A percentile compares a stretch with the other conserved stretches of the same genome.
These are phyloP conservation scores for Acronicta psi DNA, from an alignment of 2,888 invertebrate genomes.

Conservation along the genomic window DNA sequence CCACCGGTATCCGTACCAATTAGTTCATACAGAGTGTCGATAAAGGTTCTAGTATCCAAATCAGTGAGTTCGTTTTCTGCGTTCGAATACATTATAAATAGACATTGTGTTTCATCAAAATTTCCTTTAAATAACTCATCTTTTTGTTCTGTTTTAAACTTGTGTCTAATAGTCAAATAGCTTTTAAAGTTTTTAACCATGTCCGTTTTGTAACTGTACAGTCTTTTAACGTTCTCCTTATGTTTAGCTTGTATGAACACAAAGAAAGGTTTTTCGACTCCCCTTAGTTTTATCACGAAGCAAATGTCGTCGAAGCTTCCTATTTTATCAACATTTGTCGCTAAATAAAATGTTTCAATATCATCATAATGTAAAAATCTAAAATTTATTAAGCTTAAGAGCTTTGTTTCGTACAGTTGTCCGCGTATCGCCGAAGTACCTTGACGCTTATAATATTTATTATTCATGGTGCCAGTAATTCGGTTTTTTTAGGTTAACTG, in stretches of 20 bases:
- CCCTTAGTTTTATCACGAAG: neutral
- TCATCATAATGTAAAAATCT: neutral
- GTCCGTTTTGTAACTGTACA: neutral
- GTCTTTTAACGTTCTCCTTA: constrained; percentile 1
- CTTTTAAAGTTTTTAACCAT: neutral
- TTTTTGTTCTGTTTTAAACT: neutral
- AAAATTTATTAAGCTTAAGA: neutral
- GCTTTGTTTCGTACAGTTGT: neutral
- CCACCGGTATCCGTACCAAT: neutral
- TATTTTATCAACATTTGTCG: neutral
- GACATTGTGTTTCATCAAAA: constrained; percentile 1
- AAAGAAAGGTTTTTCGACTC: neutral
- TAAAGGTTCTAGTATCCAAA: neutral
- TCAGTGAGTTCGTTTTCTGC: neutral
- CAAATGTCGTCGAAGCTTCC: constrained; percentile 1
- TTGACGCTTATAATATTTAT: neutral
- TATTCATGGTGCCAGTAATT: neutral
- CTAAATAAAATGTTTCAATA: neutral
- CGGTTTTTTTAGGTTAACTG: neutral
- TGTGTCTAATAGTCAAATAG: neutral
- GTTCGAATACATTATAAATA: neutral
- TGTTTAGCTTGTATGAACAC: neutral
- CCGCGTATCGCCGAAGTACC: neutral
- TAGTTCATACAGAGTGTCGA: neutral
- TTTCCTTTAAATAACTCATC: neutral